These are phyloP conservation scores for Tragelaphus strepsiceros DNA, from an alignment of 2,113 vertebrate genomes.

Conservation along the genomic window DNA sequence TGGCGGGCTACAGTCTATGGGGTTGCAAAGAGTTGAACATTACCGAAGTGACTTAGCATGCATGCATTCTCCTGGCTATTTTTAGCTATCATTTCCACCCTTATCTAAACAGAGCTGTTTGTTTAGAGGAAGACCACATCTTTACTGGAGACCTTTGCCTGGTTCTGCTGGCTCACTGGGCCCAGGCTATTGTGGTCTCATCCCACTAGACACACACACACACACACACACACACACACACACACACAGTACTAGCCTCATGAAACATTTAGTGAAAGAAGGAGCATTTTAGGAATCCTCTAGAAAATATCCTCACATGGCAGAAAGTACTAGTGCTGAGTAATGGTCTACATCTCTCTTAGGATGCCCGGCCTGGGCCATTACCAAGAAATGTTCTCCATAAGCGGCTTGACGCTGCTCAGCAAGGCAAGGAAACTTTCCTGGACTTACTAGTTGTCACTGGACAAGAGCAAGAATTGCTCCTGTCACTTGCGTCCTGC, in stretches of 20 bases:
- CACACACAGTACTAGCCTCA: not conserved
- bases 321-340: not conserved
- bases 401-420: not conserved
- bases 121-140: not conserved
- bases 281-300: not conserved
- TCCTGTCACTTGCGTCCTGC: not conserved
- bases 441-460: not conserved
- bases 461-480: not conserved
- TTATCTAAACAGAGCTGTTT: not conserved
- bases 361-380: not conserved
- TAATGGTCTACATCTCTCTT: not conserved
- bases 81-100: not conserved
- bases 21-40: not conserved
- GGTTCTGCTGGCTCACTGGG: not conserved
- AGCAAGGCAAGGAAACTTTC: not conserved
- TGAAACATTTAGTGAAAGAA: not conserved
- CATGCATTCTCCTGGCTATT: not conserved
- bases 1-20: not conserved
- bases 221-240: not conserved
- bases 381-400: not conserved
- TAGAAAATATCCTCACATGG: not conserved
- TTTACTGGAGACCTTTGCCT: not conserved
- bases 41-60: not conserved
- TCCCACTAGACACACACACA: not conserved
- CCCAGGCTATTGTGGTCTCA: not conserved